Evolutionary conservation across 2,797 vertebrate genomes (phyloP).

Genomic region (Masticophis lateralis): DNA sequence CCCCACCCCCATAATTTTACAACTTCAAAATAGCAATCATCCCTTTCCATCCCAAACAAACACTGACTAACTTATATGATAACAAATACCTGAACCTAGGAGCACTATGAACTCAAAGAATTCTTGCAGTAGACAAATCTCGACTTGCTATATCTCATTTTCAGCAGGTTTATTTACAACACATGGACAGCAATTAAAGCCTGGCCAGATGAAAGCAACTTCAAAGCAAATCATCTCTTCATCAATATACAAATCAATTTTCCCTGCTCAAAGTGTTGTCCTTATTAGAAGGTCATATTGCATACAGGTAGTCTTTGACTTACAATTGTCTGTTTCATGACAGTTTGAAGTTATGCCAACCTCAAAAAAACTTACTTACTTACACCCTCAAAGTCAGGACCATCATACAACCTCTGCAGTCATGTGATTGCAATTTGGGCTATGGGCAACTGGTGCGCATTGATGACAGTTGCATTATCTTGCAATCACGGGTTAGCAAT

Average conservation of each 20-base stretch:
- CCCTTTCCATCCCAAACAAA: not conserved
- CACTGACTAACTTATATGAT: not conserved
- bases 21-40: not conserved
- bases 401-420: not conserved
- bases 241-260: constrained; percentile 31
- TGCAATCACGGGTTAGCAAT: not conserved
- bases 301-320: constrained; percentile 9
- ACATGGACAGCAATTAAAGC: constrained; percentile 35
- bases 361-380: not conserved
- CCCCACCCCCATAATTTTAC: not conserved
- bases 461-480: not conserved
- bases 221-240: constrained; percentile 28
- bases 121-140: constrained; percentile 16
- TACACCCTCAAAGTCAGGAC: not conserved
- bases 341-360: not conserved
- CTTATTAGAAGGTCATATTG: constrained; percentile 41
- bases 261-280: constrained; percentile 48
- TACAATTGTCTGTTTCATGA: not conserved
- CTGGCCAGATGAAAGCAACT: not conserved
- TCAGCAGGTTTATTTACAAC: constrained; percentile 25
- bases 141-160: constrained; percentile 31
- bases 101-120: not conserved
- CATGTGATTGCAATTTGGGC: not conserved
- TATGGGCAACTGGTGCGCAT: not conserved
- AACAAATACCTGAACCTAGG: not conserved